Conservation (phyloP, 2,113 vertebrate species). For the Chloroceryle aenea region DNA sequence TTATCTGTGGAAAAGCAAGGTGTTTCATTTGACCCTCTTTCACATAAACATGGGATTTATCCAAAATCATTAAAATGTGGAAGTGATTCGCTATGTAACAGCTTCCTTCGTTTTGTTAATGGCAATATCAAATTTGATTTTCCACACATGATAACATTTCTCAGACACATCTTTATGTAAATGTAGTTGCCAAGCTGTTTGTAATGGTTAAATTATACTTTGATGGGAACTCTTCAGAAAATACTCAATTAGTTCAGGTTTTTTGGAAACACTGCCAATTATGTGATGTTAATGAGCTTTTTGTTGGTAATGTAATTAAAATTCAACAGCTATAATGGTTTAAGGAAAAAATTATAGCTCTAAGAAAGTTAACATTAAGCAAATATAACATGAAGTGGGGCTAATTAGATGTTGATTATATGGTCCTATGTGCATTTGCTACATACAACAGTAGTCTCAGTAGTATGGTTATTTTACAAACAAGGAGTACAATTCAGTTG, state of each 20-base stretch:
- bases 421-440: slow-evolving; percentile 68
- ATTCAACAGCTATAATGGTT: slow-evolving; percentile 82
- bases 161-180: slow-evolving; percentile 83
- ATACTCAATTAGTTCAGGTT: slow-evolving; percentile 85
- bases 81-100: slow-evolving; percentile 58
- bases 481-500: slow-evolving; percentile 39
- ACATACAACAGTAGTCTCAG: slow-evolving; percentile 68
- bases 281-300: slow-evolving; percentile 83
- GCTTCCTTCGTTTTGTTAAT: slow-evolving; percentile 71
- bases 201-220: slow-evolving; percentile 86
- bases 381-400: slow-evolving; percentile 78
- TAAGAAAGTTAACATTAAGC: slow-evolving; percentile 78
- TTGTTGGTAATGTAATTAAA: slow-evolving; percentile 86
- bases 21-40: slow-evolving; percentile 31
- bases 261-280: slow-evolving; percentile 84
- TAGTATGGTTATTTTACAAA: slow-evolving; percentile 66
- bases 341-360: slow-evolving; percentile 75
- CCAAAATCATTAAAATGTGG: slow-evolving; percentile 60
- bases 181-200: slow-evolving; percentile 86
- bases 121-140: slow-evolving; percentile 80
- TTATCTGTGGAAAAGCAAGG: slow-evolving; percentile 13
- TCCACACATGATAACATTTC: slow-evolving; percentile 80
- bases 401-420: slow-evolving; percentile 80
- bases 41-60: slow-evolving; percentile 44
- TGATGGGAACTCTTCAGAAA: slow-evolving; percentile 85